Conservation (phyloP, 2,888 invertebrate species). For the Spicauda simplicius region DNA sequence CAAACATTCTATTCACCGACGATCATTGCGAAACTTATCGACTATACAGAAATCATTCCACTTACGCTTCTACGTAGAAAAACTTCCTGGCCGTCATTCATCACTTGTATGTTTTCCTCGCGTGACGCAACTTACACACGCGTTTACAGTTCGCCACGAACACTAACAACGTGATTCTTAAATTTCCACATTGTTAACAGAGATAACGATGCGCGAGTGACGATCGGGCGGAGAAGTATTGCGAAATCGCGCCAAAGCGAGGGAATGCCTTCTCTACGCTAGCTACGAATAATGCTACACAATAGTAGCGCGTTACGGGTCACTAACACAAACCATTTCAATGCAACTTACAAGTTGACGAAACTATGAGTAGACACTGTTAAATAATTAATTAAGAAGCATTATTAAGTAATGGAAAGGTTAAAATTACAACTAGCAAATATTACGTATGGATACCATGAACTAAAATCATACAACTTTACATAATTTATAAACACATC, state of each 20-base stretch:
- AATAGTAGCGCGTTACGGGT: constrained; percentile 56
- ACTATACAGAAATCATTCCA: neutral
- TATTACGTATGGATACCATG: constrained; percentile 42
- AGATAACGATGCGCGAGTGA: constrained; percentile 35
- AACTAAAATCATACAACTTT: constrained; percentile 20
- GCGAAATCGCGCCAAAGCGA: constrained; percentile 49
- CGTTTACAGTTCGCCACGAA: constrained; percentile 15
- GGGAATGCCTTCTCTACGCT: constrained; percentile 51
- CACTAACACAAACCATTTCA: neutral
- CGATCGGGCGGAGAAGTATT: constrained; percentile 41
- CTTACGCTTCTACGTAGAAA: neutral
- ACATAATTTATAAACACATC: constrained; percentile 29
- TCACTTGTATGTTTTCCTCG: constrained; percentile 17
- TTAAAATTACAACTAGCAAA: neutral
- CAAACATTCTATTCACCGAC: constrained; percentile 14
- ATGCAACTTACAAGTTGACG: neutral
- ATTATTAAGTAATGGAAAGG: neutral
- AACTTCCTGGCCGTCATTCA: constrained; percentile 4
- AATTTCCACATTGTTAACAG: constrained; percentile 36
- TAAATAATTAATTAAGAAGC: neutral
- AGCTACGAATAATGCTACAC: constrained; percentile 31
- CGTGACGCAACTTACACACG: constrained; percentile 30
- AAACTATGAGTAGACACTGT: neutral
- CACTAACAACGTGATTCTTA: constrained; percentile 33
- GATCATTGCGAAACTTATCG: neutral